Percentiles rank a stretch among this genome's conserved stretches.
phyloP scores from a whole-genome alignment of 2,113 vertebrate species.

The Vidua chalybeata region DNA sequence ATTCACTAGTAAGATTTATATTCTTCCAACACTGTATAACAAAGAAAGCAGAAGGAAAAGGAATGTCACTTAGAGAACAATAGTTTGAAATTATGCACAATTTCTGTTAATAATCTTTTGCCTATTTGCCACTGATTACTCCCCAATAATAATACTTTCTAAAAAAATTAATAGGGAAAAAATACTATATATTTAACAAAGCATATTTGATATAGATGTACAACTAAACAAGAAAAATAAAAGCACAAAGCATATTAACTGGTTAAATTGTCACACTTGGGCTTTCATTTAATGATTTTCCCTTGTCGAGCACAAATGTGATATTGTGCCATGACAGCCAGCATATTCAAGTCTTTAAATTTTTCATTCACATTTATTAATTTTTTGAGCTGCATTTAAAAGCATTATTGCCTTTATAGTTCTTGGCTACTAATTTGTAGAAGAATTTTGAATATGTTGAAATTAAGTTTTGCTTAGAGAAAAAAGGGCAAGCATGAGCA shows the following conservation, averaged over 20 bases:
- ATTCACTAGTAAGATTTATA: background rate
- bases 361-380: background rate
- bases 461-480: background rate
- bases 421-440: background rate
- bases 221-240: background rate
- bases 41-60: background rate
- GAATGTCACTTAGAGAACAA: background rate
- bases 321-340: background rate
- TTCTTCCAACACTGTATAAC: background rate
- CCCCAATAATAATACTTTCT: background rate
- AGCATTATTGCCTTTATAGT: background rate
- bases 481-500: background rate
- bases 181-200: background rate
- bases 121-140: background rate
- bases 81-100: background rate
- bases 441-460: background rate
- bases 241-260: background rate
- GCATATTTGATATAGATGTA: background rate
- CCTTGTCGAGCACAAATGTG: background rate
- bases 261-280: background rate
- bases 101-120: background rate
- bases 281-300: background rate
- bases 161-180: background rate
- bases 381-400: background rate
- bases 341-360: background rate